Conservation (phyloP, 2,113 vertebrate genomes). For the Alectura lathami region DNA sequence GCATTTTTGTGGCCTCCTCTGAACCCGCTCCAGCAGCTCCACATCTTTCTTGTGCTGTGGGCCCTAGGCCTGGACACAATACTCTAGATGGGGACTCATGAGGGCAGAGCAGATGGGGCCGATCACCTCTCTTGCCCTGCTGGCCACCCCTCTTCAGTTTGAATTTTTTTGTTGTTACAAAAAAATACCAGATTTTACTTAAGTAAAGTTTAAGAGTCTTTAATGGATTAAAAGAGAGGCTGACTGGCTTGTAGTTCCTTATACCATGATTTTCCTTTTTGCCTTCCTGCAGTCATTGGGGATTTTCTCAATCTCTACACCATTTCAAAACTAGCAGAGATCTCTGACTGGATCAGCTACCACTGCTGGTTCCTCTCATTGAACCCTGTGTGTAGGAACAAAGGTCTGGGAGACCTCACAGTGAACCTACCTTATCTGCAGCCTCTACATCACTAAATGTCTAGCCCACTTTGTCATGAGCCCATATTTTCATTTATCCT, state of each 20-base stretch:
- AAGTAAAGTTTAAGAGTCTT: not conserved
- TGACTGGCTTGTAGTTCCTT: too few species aligned
- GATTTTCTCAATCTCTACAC: not conserved
- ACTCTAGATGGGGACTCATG: too few species aligned
- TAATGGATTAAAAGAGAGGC: not conserved
- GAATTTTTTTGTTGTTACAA: too few species aligned
- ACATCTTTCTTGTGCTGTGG: too few species aligned
- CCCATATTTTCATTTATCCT: not conserved
- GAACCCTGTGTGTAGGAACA: not conserved
- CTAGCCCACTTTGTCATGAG: fast-evolving
- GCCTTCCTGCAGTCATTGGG: not conserved
- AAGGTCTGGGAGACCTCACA: not conserved
- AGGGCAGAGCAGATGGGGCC: too few species aligned
- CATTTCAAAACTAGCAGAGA: not conserved
- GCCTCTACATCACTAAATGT: not conserved
- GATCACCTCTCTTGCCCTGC: too few species aligned
- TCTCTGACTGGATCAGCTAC: not conserved
- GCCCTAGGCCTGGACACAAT: too few species aligned
- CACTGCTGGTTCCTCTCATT: not conserved
- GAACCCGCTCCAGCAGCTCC: too few species aligned
- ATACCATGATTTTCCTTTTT: not conserved
- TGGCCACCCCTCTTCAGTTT: too few species aligned
- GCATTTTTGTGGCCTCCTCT: too few species aligned
- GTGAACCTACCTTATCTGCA: not conserved
- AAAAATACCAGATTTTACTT: not conserved